Evolutionary conservation across 2,113 vertebrate species (phyloP).

Genomic region (Notiomystis cincta): DNA sequence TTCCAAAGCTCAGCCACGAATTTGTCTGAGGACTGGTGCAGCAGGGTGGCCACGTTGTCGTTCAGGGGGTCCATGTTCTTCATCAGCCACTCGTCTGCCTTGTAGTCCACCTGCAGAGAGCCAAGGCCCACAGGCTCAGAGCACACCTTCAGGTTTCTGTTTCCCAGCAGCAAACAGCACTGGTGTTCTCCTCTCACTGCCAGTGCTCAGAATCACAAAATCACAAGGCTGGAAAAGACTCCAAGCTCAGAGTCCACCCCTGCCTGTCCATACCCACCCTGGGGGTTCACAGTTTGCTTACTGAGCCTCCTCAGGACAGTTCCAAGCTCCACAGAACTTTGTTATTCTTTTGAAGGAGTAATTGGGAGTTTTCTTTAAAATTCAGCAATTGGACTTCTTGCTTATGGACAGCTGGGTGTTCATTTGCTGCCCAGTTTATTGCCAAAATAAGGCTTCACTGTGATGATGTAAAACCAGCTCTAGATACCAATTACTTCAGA

Average conservation of each 20-base stretch:
- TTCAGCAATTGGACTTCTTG: not conserved
- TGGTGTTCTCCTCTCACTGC: not conserved
- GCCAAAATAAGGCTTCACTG: not conserved
- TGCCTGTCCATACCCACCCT: not conserved
- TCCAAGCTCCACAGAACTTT: not conserved
- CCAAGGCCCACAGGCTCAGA: not conserved
- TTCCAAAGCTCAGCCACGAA: constrained; percentile 98
- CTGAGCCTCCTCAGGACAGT: not conserved
- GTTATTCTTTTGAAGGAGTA: not conserved
- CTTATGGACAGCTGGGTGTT: not conserved
- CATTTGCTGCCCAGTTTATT: not conserved
- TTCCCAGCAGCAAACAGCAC: not conserved
- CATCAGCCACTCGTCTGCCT: constrained; percentile 98
- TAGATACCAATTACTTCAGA: not conserved
- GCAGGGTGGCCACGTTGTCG: constrained; percentile 93
- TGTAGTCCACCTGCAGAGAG: constrained; percentile 89
- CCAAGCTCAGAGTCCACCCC: not conserved
- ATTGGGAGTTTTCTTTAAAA: not conserved
- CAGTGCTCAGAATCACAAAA: not conserved
- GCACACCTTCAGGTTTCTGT: rapidly evolving
- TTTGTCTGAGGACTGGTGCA: constrained; percentile 95
- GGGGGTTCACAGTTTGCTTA: not conserved
- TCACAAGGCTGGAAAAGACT: not conserved
- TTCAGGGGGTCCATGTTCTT: constrained; percentile 99
- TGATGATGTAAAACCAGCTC: not conserved